phyloP scores from a whole-genome alignment of 2,797 vertebrate genomes.

The Silurus lanzhouensis region DNA sequence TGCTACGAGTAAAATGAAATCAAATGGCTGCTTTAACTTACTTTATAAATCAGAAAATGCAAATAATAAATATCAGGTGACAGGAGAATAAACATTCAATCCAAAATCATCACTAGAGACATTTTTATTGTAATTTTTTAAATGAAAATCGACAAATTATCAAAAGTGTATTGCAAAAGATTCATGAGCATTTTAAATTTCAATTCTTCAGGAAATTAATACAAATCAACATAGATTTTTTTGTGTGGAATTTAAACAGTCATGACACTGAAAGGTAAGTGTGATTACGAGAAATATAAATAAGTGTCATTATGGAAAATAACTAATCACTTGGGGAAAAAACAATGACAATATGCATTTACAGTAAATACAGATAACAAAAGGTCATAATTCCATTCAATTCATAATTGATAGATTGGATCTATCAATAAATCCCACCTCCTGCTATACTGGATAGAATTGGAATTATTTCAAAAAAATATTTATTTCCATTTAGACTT shows the following conservation, averaged over 20 bases:
- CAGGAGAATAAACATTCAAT: too few relatives aligned
- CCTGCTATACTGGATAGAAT: background rate
- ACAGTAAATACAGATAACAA: background rate
- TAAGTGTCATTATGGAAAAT: background rate
- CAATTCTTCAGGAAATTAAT: background rate
- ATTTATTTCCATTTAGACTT: background rate
- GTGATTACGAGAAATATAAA: background rate
- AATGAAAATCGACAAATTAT: background rate
- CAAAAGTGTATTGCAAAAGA: background rate
- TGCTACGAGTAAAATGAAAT: too few relatives aligned
- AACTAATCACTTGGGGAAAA: background rate
- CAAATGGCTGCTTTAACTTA: too few relatives aligned
- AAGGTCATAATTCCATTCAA: background rate
- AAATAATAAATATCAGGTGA: too few relatives aligned
- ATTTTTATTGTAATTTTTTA: too few relatives aligned
- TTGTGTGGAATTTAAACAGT: background rate
- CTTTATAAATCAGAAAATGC: too few relatives aligned
- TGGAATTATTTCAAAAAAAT: too few relatives aligned
- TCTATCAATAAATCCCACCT: background rate
- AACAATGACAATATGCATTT: background rate
- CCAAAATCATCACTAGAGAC: too few relatives aligned
- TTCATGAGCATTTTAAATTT: background rate
- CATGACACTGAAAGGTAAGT: background rate
- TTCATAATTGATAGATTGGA: background rate
- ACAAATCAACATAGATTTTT: background rate